A percentile compares a stretch with the other conserved stretches of the same genome.
phyloP scores from a whole-genome alignment of 1,140 invertebrate genomes.

The Ceratitis capitata region DNA sequence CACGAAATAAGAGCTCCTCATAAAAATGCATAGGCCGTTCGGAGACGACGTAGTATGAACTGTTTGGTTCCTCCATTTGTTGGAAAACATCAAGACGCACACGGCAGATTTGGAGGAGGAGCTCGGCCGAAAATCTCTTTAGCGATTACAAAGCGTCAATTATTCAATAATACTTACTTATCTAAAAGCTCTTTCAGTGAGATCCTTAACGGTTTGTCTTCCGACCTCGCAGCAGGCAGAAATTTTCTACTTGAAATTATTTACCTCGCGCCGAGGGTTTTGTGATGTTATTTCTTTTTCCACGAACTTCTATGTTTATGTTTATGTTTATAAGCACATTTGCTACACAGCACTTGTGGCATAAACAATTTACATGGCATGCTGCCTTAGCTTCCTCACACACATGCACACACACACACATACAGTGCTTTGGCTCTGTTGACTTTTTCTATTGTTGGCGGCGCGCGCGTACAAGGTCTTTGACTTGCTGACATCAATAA shows the following conservation, averaged over 20 bases:
- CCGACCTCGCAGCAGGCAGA: no score
- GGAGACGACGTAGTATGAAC: no score
- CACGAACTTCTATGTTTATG: neutral
- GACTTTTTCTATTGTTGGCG: slow-evolving; percentile 32
- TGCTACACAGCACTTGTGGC: neutral
- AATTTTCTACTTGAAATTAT: neutral
- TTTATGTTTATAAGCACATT: neutral
- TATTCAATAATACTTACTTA: no score
- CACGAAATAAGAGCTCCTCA: no score
- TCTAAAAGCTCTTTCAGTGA: no score
- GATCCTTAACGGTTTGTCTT: no score
- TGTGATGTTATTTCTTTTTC: neutral
- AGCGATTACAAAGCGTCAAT: no score
- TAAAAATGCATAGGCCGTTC: no score
- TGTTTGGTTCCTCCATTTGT: no score
- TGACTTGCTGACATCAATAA: slow-evolving; percentile 41
- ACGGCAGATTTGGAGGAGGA: no score
- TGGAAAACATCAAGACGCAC: no score
- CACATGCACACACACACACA: neutral
- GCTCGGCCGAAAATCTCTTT: no score
- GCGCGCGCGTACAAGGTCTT: slow-evolving; percentile 27
- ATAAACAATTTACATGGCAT: neutral
- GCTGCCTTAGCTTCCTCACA: neutral
- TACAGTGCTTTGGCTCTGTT: neutral
- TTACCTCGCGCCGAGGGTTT: neutral